Conservation (phyloP, 35 echinoderm and acorn worm species). For the Hemicentrotus pulcherrimus region DNA sequence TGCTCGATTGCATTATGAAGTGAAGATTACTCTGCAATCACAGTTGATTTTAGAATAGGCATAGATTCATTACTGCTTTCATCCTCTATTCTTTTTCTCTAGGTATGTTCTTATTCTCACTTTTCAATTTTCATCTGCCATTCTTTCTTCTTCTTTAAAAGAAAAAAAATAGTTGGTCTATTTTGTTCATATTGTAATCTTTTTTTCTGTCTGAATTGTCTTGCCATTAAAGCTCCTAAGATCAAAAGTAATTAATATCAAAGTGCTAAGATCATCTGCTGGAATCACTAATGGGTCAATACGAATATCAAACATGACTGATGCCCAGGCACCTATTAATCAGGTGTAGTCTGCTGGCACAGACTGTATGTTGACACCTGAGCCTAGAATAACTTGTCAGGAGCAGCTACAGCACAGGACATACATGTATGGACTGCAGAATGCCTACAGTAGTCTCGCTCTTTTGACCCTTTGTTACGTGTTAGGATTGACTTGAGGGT, state of each 20-base stretch:
- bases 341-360: neutral
- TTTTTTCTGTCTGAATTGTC: neutral
- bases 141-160: neutral
- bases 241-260: neutral
- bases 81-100: neutral
- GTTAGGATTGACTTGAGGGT: no score
- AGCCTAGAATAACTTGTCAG: no score
- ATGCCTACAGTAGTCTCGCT: no score
- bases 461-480: no score
- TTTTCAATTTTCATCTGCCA: neutral
- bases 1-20: neutral
- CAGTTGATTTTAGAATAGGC: neutral
- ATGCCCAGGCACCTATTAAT: neutral
- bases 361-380: no score
- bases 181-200: neutral
- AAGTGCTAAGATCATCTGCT: neutral
- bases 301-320: neutral
- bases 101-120: neutral
- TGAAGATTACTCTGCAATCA: neutral
- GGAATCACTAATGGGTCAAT: neutral
- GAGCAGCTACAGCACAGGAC: no score
- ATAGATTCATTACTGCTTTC: neutral
- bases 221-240: neutral
- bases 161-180: no score
- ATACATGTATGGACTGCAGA: no score